A percentile compares a stretch with the other conserved stretches of the same genome.
These are phyloP conservation scores for Tipula helvola DNA, from an alignment of 2,888 invertebrate species.

Conservation along the genomic window DNA sequence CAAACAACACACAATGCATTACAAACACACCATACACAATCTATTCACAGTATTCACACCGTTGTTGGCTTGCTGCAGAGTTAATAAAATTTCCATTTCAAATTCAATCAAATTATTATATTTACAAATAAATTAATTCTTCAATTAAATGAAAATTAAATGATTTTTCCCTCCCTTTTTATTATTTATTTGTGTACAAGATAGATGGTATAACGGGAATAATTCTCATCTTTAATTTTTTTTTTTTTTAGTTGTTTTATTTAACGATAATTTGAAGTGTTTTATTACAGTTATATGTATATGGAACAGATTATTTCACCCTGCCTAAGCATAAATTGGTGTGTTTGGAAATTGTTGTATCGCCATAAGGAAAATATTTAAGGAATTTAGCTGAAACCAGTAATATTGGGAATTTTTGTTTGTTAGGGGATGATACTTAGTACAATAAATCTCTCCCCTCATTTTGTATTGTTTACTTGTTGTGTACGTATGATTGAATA, in stretches of 20 bases:
- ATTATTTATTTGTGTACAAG: background rate
- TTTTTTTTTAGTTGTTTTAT: background rate
- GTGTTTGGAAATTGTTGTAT: background rate
- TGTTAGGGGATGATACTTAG: background rate
- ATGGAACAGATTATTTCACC: background rate
- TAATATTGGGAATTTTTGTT: background rate
- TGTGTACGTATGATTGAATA: background rate
- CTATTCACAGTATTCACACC: background rate
- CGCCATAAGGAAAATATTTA: background rate
- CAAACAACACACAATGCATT: background rate
- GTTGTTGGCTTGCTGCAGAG: background rate
- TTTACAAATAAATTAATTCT: background rate
- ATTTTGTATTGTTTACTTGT: background rate
- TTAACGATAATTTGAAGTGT: background rate
- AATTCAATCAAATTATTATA: background rate
- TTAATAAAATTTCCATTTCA: background rate
- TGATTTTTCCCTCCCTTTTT: background rate
- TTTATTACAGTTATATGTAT: background rate
- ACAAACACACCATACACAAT: background rate
- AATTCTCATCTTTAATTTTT: background rate
- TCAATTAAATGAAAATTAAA: background rate
- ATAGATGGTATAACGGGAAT: background rate
- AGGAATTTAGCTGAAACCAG: background rate
- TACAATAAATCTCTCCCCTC: background rate
- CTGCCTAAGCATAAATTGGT: background rate